Evolutionary conservation across 1,140 invertebrate genomes (phyloP), one percentile per base, ranked within the genome.

Genomic region (Cyphomyrmex costatus): DNA sequence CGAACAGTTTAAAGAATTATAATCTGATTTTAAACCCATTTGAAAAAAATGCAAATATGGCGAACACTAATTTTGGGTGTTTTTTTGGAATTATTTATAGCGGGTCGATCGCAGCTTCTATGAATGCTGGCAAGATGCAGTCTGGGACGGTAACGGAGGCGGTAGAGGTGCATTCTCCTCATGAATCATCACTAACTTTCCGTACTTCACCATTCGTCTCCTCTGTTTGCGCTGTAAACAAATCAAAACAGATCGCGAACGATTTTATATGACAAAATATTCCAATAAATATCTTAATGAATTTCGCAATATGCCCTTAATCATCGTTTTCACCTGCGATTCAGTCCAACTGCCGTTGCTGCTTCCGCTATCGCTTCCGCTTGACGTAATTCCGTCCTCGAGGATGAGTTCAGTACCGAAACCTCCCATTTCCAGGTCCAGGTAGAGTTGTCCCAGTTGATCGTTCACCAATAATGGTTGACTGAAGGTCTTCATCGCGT

Each of bases 381-480:
- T 96, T 36, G 96, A 96, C 19, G 96, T 96, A 68, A 96, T 93
- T 0, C 96, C 96, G 89, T 97, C 97, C 71, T 97, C 97, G 8
- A 97, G 93, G 14, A 95, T 95, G 24, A 97, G 93, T 88, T 96
- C 95, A 0, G 95, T 94, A 0, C 95, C 94, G 60, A 96, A 92
- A 2, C 96, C 96, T 87, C 97, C 96, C 33, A 97, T 87, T 90
- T 97, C 96, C 85, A 98, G 94, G 89, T 98, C 97, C 33, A 96
- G 87, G 86, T 97, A 97, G 0, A 98, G 93, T 89, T 97, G 97
- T 74, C 94, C 95, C 10, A 98, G 91, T 92, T 98, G 97, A 78
- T 97, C 97, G 88, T 97, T 97, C 0, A 98, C 97, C 71, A 97
- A 86, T 1, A 94, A 87, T 0, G 97, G 97, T 96, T 98, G 95